Evolutionary conservation across 2,797 vertebrate species (phyloP), one percentile per base, ranked within the genome.

Genomic region (Saguinus oedipus): DNA sequence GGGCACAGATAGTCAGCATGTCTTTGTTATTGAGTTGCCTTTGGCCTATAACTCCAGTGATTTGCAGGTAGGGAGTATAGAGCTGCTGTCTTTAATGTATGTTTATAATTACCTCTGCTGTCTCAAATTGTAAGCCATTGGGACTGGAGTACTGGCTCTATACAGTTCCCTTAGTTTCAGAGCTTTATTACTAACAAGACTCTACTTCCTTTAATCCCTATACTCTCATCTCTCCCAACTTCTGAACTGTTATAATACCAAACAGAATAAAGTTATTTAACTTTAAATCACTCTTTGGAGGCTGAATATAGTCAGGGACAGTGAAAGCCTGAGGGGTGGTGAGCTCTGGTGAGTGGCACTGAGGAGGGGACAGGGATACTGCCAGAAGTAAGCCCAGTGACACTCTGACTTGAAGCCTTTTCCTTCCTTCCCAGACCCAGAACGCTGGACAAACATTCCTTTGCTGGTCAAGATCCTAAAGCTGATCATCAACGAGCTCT

Each of bases 401-500:
- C 53, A 7, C 4, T 50, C 75, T 68, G 17, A 57, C 53, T 70
- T 0, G 78, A 59, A 15, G 42, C 83, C 57, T 42, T 86, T 42
- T 75, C n/a, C 36, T 83, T 96, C 44, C 75, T 75, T 90, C 93
- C 4, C 55, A 99, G 99, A 99, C 95, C 99, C 99, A 39, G 99
- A 99, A 97, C 99, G 99, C 83, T 99, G 99, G 99, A 99, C 99
- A 94, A 99, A 99, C 98, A 99, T 99, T 99, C 99, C 99, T 96
- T 98, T 99, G 97, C 98, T 99, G 94, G 99, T 99, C 97, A 99
- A 99, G 98, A 99, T 99, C 97, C 99, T 99, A 94, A 99, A 99
- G 98, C 98, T 99, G 96, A 99, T 99, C 95, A 99, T 99, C 97
- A 99, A 99, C 42, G 99, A 99, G 97, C 99, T 99, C 64, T 99